Base-by-base conservation (phyloP, 2,113 vertebrate species). In the Turdus rufiventris region DNA sequence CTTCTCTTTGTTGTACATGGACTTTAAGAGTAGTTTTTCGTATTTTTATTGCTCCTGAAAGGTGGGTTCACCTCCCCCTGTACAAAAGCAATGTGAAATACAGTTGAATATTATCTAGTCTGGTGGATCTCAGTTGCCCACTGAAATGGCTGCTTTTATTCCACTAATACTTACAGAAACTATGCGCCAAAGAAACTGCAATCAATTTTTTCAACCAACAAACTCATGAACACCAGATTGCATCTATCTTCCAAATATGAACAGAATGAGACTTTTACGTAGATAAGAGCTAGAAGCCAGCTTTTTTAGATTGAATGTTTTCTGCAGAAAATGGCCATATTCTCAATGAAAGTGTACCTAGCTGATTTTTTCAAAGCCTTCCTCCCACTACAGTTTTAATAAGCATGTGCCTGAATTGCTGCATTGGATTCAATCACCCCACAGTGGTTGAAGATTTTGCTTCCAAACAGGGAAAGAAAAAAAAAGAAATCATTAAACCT, bases 401-500 rank as follows among this genome's bases (percentile, higher is more conserved):
- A 78, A 70, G 12, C 36, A 47, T 67, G 21, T 71, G 13, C 26
- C 23, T 68, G 36, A 54, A 60, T 60, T 82, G 48, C 40, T 82
- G 66, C 26, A 57, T 28, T 89, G 28, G 47, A 79, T 81, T 90
- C 81, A 36, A 70, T 75, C 42, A 82, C 29, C 26, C 9, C 12
- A 81, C 38, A 45, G 36, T 71, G 16, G 56, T 26, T 91, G 38
- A 95, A 86, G 11, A 54, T 75, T 84, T 50, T 81, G 21, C 33
- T 91, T 86, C 12, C 18, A 53, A 78, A 51, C 14, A 31, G 43
- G 72, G 40, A 40, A 40, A 40, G 40, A 48, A 66, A 88, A 61
- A 24, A 50, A 14, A 89, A 65, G 53, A 87, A 63, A 56, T 5
- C 7, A 73, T 94, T 96, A 84, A 91, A 87, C 34, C 11, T 67